Conservation (phyloP, 2,113 vertebrate species). For the Podilymbus podiceps region DNA sequence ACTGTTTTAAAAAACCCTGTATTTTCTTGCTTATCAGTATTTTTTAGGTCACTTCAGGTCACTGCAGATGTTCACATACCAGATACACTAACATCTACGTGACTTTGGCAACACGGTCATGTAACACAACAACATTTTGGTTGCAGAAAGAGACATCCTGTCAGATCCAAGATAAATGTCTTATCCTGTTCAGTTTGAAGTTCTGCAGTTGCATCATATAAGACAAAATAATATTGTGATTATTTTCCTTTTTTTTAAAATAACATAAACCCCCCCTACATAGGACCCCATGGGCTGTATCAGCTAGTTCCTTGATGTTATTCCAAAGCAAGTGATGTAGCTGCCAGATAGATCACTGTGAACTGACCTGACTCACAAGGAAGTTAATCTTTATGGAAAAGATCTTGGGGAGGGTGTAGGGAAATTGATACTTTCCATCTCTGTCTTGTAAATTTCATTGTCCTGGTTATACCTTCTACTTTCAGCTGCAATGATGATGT, state of each 20-base stretch:
- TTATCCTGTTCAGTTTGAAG: neutral
- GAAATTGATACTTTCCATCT: neutral
- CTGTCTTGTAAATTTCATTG: neutral
- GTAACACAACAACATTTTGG: neutral
- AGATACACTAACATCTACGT: neutral
- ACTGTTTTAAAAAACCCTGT: neutral
- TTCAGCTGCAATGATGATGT: neutral
- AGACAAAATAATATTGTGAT: neutral
- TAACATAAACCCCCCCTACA: neutral
- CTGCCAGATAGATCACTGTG: neutral
- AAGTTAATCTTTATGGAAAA: neutral
- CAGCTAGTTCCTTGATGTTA: neutral
- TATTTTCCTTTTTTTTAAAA: slow-evolving; percentile 14
- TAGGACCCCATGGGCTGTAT: neutral
- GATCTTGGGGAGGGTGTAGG: neutral
- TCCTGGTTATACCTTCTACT: neutral
- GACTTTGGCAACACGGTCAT: neutral
- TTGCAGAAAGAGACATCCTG: neutral
- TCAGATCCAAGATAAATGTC: neutral
- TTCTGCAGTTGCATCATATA: neutral
- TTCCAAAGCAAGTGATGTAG: neutral
- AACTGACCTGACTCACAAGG: neutral
- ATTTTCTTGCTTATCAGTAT: neutral
- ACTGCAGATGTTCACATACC: neutral
- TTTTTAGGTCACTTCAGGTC: neutral